A percentile compares a stretch with the other conserved stretches of the same genome.
Conservation (phyloP, 2,113 vertebrate genomes). For the Amia ocellicauda region DNA sequence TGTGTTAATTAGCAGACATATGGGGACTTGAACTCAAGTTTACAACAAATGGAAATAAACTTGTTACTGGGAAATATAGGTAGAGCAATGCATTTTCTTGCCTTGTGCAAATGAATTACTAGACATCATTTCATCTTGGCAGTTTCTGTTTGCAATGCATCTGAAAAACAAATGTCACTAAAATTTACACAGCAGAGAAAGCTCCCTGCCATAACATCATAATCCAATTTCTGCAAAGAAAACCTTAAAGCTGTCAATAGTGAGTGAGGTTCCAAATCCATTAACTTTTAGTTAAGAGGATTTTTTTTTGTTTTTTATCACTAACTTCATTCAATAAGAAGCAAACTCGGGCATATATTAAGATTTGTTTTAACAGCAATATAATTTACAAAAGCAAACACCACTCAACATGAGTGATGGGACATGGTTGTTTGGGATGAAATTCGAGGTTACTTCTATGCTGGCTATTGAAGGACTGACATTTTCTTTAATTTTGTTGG, state of each 20-base stretch:
- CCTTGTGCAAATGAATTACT: background rate
- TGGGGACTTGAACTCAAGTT: background rate
- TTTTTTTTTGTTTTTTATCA: too few species aligned
- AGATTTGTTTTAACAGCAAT: background rate
- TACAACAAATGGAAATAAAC: background rate
- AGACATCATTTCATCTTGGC: background rate
- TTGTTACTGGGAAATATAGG: background rate
- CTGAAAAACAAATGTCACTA: constrained; percentile 11
- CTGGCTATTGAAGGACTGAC: too few species aligned
- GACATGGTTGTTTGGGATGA: too few species aligned
- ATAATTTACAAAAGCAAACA: background rate
- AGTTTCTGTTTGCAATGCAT: background rate
- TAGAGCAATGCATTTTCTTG: background rate
- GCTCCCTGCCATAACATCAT: background rate
- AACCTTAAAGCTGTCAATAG: background rate
- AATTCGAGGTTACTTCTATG: too few species aligned
- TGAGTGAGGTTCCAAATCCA: background rate
- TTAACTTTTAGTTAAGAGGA: background rate
- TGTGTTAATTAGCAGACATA: background rate
- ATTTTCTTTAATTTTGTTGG: too few species aligned
- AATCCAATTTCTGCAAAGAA: background rate
- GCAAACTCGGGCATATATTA: background rate
- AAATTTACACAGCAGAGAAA: constrained; percentile 7
- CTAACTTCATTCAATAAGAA: background rate
- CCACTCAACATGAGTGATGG: background rate